Conservation (phyloP, 35 echinoderm and acorn worm species). For the Lytechinus pictus region DNA sequence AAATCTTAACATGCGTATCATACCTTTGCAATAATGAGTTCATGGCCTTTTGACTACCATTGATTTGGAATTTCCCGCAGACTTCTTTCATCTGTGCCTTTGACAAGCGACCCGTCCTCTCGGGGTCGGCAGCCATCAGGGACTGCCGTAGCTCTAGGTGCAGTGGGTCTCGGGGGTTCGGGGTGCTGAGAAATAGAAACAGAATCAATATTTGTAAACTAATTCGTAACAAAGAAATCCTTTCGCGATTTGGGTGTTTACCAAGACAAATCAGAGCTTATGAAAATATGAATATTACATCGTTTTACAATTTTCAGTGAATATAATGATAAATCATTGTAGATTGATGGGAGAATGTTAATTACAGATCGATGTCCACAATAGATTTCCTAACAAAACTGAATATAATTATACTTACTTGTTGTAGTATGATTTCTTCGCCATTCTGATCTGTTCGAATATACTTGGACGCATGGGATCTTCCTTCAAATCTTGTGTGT, state of each 20-base stretch:
- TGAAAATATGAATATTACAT: too few species aligned
- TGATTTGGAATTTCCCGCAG: constrained; percentile 74
- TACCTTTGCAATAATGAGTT: constrained; percentile 83
- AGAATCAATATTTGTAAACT: neutral
- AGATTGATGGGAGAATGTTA: too few species aligned
- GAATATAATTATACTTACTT: constrained; percentile 61
- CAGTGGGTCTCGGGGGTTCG: constrained; percentile 77
- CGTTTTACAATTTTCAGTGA: too few species aligned
- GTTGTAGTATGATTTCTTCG: constrained; percentile 91
- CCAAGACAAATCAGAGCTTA: too few species aligned
- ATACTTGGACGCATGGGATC: constrained; percentile 82
- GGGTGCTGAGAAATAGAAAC: constrained; percentile 45
- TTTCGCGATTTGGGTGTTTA: too few species aligned
- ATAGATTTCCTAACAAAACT: neutral
- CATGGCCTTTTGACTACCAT: constrained; percentile 65
- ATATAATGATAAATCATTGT: too few species aligned
- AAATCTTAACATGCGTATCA: neutral
- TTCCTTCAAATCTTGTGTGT: constrained; percentile 82
- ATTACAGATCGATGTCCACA: too few species aligned
- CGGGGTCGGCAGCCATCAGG: constrained; percentile 74
- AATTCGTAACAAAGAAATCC: too few species aligned
- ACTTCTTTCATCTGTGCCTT: constrained; percentile 68
- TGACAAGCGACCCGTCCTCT: constrained; percentile 73
- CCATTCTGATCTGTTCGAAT: constrained; percentile 80
- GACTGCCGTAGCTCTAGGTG: constrained; percentile 72